phyloP scores from a whole-genome alignment of 1,140 invertebrate species.

The Gonioctena quinquepunctata region DNA sequence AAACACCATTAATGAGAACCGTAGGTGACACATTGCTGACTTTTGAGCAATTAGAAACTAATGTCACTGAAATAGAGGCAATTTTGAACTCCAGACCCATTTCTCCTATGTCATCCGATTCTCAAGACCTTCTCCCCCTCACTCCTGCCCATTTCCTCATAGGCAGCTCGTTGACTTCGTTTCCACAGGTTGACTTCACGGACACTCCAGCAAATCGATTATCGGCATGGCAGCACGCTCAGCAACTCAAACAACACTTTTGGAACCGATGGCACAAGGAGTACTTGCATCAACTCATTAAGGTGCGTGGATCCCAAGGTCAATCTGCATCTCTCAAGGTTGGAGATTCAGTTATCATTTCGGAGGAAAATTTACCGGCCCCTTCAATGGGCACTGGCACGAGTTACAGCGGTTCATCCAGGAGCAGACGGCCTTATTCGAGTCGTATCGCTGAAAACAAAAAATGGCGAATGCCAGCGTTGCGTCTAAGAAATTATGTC shows the following conservation, averaged over 20 bases:
- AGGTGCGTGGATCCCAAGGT: too few species aligned
- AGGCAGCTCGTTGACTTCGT: conserved; percentile 39
- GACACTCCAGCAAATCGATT: conserved; percentile 13
- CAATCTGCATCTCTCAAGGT: too few species aligned
- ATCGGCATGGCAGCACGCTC: conserved; percentile 23
- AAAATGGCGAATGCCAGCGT: too few species aligned
- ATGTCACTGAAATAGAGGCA: conserved; percentile 35
- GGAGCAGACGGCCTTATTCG: too few species aligned
- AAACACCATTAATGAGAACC: conserved; percentile 45
- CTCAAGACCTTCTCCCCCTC: conserved; percentile 34
- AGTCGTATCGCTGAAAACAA: too few species aligned
- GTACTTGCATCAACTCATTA: conserved; percentile 10
- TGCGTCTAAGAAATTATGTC: too few species aligned
- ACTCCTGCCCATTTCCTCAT: conserved; percentile 54
- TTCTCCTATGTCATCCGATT: conserved; percentile 33
- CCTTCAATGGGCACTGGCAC: too few species aligned
- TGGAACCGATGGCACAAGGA: conserved; percentile 36
- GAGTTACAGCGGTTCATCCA: too few species aligned
- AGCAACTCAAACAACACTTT: conserved; percentile 36
- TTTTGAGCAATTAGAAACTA: conserved; percentile 37
- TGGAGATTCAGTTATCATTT: too few species aligned
- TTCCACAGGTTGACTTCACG: conserved; percentile 40
- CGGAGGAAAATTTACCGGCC: too few species aligned
- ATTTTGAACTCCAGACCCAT: conserved; percentile 47
- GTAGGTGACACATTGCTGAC: conserved; percentile 39